These are phyloP conservation scores for Synergus gifuensis DNA, from an alignment of 2,888 invertebrate genomes.

Conservation along the genomic window DNA sequence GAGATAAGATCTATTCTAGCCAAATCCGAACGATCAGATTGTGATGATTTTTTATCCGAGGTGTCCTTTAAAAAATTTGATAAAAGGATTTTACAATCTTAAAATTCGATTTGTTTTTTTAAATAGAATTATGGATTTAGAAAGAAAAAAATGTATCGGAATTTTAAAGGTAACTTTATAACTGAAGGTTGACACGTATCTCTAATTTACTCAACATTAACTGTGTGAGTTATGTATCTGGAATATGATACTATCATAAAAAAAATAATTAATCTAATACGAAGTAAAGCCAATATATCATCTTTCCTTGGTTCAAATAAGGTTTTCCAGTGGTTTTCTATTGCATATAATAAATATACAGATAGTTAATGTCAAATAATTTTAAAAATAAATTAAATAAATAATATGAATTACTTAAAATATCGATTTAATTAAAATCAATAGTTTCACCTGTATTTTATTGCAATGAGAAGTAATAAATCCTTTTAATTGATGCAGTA, in stretches of 20 bases:
- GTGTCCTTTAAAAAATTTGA: constrained; percentile 18
- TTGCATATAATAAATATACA: background rate
- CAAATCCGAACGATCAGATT: constrained; percentile 67
- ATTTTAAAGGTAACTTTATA: background rate
- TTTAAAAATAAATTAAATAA: background rate
- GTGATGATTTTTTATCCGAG: constrained; percentile 5
- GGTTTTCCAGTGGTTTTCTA: background rate
- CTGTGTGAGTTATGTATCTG: background rate
- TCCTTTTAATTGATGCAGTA: too few species aligned
- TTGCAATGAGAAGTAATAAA: too few species aligned
- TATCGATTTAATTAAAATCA: background rate
- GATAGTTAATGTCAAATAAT: too few species aligned
- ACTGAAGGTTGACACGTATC: background rate
- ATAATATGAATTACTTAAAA: background rate
- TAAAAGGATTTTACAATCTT: background rate
- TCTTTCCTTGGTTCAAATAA: constrained; percentile 9
- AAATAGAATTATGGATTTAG: too few species aligned
- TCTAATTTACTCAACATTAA: background rate
- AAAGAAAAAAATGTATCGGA: too few species aligned
- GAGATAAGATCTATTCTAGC: constrained; percentile 73
- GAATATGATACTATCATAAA: constrained; percentile 9
- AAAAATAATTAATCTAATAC: constrained; percentile 3
- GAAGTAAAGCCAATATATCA: constrained; percentile 3
- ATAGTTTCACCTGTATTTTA: background rate
- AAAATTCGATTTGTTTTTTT: background rate